phyloP scores from a whole-genome alignment of 2,113 vertebrate genomes.

The Phrynocephalus versicolor region DNA sequence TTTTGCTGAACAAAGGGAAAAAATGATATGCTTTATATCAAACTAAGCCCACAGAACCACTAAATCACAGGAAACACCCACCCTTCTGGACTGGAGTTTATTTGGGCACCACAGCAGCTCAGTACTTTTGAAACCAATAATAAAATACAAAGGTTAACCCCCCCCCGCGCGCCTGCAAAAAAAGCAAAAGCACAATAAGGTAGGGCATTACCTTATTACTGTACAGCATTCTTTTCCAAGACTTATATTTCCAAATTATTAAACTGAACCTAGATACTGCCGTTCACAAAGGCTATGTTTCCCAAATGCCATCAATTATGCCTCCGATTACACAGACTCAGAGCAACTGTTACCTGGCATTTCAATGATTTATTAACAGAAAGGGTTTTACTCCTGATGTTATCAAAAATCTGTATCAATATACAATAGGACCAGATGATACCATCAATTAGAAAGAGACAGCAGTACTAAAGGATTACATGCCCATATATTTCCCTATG shows the following conservation, averaged over 20 bases:
- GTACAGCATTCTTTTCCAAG: neutral
- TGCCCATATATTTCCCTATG: neutral
- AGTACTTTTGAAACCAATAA: neutral
- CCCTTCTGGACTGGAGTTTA: neutral
- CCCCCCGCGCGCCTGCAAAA: too few relatives aligned
- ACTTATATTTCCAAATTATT: neutral
- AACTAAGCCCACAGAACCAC: neutral
- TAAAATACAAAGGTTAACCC: neutral
- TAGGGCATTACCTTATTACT: neutral
- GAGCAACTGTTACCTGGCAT: neutral
- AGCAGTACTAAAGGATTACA: neutral
- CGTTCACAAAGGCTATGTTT: neutral
- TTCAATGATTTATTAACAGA: neutral
- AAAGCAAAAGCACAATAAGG: neutral
- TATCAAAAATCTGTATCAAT: neutral
- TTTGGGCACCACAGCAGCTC: neutral
- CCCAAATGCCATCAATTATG: neutral
- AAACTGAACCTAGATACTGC: neutral
- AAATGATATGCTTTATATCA: neutral
- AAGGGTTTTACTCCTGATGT: neutral
- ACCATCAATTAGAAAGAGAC: neutral
- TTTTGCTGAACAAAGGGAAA: slow-evolving; percentile 73
- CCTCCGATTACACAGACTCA: neutral
- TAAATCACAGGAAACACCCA: neutral
- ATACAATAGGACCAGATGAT: neutral